Evolutionary conservation across 2,113 vertebrate genomes (phyloP).

Genomic region (Meleagris gallopavo): DNA sequence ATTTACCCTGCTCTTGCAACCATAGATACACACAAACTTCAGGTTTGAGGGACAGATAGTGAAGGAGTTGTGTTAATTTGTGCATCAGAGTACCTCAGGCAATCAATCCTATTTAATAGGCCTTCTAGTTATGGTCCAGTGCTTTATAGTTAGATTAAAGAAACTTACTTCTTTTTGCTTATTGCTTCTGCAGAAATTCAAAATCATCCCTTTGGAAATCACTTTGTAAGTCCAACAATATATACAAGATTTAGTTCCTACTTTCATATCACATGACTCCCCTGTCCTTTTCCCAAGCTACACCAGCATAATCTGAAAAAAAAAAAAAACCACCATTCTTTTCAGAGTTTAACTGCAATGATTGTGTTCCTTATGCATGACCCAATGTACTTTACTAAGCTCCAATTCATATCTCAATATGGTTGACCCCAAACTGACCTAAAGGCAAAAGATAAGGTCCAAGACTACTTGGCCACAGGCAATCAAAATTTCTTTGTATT

Average conservation of each 20-base stretch:
- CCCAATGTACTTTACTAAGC: background rate
- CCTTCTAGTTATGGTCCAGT: background rate
- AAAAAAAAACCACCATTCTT: background rate
- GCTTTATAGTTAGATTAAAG: background rate
- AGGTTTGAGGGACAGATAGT: background rate
- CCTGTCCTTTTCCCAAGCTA: background rate
- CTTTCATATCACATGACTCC: background rate
- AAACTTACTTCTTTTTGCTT: background rate
- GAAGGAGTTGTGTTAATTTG: background rate
- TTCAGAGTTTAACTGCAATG: background rate
- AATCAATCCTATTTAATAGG: background rate
- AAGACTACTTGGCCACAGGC: background rate
- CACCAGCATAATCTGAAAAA: background rate
- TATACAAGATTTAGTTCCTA: background rate
- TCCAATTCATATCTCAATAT: background rate
- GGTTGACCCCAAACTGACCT: background rate
- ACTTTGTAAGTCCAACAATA: background rate
- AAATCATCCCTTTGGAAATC: background rate
- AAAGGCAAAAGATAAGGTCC: background rate
- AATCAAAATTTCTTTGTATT: constrained; percentile 36
- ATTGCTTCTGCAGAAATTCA: background rate
- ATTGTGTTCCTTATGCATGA: background rate
- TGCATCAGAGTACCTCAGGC: background rate
- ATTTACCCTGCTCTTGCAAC: background rate
- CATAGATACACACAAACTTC: background rate